Percentiles rank a stretch among this genome's conserved stretches.
Conservation (phyloP, 2,888 invertebrate genomes). For the Lithophane semibrunnea region DNA sequence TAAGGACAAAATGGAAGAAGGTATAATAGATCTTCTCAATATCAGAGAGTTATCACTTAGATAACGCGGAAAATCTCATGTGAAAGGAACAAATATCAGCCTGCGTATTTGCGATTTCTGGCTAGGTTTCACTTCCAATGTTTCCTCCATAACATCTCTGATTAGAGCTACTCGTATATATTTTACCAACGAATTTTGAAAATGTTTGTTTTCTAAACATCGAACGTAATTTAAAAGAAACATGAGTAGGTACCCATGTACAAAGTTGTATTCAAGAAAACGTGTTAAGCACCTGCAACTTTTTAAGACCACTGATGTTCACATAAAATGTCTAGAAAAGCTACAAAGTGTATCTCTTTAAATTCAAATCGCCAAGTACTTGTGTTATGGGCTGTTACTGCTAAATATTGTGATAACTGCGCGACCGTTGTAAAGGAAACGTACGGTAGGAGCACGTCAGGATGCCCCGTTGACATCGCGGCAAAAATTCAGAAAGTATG, state of each 20-base stretch:
- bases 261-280: background rate
- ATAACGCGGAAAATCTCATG: background rate
- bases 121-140: background rate
- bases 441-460: constrained; percentile 12
- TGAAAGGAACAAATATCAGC: background rate
- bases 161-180: background rate
- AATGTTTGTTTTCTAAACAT: background rate
- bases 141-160: background rate
- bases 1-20: background rate
- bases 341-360: constrained; percentile 55
- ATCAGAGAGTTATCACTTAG: background rate
- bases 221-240: background rate
- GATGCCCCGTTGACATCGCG: background rate
- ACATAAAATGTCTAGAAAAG: constrained; percentile 50
- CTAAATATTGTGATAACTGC: constrained; percentile 64
- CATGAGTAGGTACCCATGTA: background rate
- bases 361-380: constrained; percentile 67
- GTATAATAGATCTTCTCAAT: background rate
- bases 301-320: constrained; percentile 20
- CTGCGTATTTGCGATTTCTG: background rate
- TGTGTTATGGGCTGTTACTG: constrained; percentile 55
- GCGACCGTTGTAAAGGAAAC: constrained; percentile 39
- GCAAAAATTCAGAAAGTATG: background rate
- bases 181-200: background rate
- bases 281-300: background rate